Evolutionary conservation across 2,797 vertebrate genomes (phyloP), one percentile per base, ranked within the genome.

Genomic region (Amblyopsis hoosieri): DNA sequence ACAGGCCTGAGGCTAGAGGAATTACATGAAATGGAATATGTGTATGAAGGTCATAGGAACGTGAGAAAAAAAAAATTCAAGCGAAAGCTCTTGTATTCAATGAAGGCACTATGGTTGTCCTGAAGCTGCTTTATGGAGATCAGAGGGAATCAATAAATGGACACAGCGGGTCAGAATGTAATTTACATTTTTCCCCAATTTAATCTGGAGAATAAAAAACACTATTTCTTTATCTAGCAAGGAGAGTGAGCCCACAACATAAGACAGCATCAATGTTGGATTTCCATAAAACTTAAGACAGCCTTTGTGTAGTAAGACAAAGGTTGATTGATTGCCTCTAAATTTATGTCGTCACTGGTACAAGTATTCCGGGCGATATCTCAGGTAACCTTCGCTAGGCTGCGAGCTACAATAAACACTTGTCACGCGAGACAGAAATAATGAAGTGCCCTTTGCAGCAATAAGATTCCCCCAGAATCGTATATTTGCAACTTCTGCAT

Each of bases 291-390:
- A 72, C 73, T 64, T 60, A 70, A 90, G 89, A 87, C 87, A 87
- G 86, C 82, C 85, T 89, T 91, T 90, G 86, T 90, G 77, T 58
- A 19, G 67, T 67, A 87, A 90, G 76, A 88, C 89, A 92, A 92
- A 90, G 83, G 83, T 78, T 93, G 92, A 93, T 91, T 90, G 92
- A 93, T 92, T 93, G 84, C 88, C 81, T 88, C 64, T 57, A 83
- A 86, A 92, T 91, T 67, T 84, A 77, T 84, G 80, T 81, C 64
- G 86, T 86, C 90, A 86, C 60, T 69, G 79, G 68, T 67, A 72
- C 72, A 72, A 85, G 81, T 70, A 80, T 84, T 87, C 80, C 58
- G 56, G 60, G 54, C 76, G 59, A 85, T 87, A 85, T 74, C 59
- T 1, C 64, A 71, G 79, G 81, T 89, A 90, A 87, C 85, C 89